Evolutionary conservation across 2,888 invertebrate genomes (phyloP).

Genomic region (Heliconius ismenius): DNA sequence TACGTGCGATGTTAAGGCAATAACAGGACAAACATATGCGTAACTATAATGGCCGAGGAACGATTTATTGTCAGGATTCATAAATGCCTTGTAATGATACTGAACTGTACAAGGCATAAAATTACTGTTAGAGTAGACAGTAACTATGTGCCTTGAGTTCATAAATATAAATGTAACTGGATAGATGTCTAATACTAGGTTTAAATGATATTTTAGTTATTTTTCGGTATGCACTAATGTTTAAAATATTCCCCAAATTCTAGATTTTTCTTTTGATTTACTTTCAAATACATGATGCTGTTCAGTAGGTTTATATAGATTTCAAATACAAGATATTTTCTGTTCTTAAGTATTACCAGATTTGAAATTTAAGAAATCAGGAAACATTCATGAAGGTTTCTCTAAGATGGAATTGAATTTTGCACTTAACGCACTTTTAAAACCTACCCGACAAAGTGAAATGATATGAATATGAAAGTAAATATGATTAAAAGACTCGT

Average conservation of each 20-base stretch:
- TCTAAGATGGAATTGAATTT: background rate
- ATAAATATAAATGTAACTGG: constrained; percentile 1
- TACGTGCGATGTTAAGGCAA: constrained; percentile 29
- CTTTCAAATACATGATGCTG: background rate
- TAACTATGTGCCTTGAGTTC: background rate
- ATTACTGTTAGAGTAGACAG: background rate
- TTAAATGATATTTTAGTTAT: background rate
- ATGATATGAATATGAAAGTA: background rate
- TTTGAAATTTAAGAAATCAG: background rate
- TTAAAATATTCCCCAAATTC: background rate
- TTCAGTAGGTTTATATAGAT: background rate
- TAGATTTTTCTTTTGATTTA: background rate
- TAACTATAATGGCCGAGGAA: constrained; percentile 7
- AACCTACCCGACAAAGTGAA: background rate
- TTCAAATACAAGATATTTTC: background rate
- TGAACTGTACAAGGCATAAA: background rate
- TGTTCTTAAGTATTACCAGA: background rate
- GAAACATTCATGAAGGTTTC: background rate
- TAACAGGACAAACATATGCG: constrained; percentile 20
- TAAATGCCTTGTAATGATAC: constrained; percentile 13
- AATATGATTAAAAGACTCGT: background rate
- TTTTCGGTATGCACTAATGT: background rate
- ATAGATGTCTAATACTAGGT: background rate
- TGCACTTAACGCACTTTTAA: background rate
- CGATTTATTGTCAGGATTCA: constrained; percentile 14